These are phyloP conservation scores for Atherinomorus stipes DNA, from an alignment of 2,113 vertebrate genomes.

Conservation along the genomic window DNA sequence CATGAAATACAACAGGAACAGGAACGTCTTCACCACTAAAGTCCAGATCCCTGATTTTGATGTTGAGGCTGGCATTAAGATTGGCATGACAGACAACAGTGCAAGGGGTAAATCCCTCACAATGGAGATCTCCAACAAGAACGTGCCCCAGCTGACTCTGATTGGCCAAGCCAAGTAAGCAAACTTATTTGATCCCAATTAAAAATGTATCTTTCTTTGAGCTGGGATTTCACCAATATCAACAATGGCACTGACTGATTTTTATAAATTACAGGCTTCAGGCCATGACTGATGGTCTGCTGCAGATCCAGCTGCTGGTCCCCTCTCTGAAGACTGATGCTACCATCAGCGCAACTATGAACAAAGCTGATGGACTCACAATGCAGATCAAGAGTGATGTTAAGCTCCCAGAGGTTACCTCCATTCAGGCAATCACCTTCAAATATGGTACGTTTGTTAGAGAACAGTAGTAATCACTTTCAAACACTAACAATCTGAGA, in stretches of 20 bases:
- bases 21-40: constrained; percentile 83
- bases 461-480: neutral
- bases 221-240: neutral
- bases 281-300: constrained; percentile 74
- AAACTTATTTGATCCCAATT: constrained; percentile 12
- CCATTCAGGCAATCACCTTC: constrained; percentile 83
- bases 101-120: constrained; percentile 74
- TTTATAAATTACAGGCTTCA: constrained; percentile 77
- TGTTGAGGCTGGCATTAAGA: constrained; percentile 84
- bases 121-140: constrained; percentile 88
- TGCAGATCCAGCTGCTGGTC: constrained; percentile 84
- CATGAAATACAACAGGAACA: constrained; percentile 88
- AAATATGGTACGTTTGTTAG: constrained; percentile 82
- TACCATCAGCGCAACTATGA: constrained; percentile 79
- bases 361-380: constrained; percentile 67
- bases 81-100: constrained; percentile 83
- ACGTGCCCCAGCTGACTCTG: constrained; percentile 86
- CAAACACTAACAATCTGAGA: neutral
- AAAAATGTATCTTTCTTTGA: constrained; percentile 7
- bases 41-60: constrained; percentile 85
- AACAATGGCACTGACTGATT: neutral
- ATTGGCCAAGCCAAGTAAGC: constrained; percentile 87
- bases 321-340: constrained; percentile 85
- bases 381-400: constrained; percentile 86
- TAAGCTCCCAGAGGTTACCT: constrained; percentile 78